Evolutionary conservation across 2,888 invertebrate genomes (phyloP).

Genomic region (Ectemnius lituratus): DNA sequence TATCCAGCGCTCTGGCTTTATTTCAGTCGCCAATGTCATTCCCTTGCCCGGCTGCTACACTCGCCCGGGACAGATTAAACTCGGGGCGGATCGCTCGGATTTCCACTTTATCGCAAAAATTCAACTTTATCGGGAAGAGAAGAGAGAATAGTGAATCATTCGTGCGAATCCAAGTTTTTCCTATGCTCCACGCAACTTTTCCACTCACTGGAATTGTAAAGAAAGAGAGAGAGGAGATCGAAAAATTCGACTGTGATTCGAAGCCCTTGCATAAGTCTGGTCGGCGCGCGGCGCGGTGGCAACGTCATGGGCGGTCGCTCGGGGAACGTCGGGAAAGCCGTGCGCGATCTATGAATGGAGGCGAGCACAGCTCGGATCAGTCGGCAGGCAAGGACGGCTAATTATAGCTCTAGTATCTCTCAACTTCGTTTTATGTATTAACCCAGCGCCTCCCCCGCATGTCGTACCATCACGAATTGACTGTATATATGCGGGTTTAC

Average conservation of each 20-base stretch:
- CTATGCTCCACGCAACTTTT: too few species aligned
- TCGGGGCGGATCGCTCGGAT: too few species aligned
- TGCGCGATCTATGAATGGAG: slow-evolving; percentile 74
- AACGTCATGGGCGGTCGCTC: slow-evolving; percentile 6
- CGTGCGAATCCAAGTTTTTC: too few species aligned
- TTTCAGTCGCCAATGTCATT: not conserved
- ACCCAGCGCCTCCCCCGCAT: slow-evolving; percentile 39
- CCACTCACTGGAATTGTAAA: too few species aligned
- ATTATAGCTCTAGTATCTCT: slow-evolving; percentile 70
- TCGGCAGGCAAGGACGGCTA: slow-evolving; percentile 75
- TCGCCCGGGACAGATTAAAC: too few species aligned
- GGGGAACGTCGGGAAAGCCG: slow-evolving; percentile 37
- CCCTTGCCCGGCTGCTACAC: too few species aligned
- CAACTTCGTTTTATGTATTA: slow-evolving; percentile 54
- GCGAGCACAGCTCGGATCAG: slow-evolving; percentile 66
- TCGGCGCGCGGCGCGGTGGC: not conserved
- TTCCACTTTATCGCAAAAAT: too few species aligned
- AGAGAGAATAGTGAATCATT: too few species aligned
- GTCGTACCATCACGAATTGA: not conserved
- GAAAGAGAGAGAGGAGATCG: not conserved
- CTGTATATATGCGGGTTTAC: slow-evolving; percentile 1
- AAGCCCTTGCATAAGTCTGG: slow-evolving; percentile 9
- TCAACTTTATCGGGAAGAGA: not conserved
- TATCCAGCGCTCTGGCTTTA: not conserved
- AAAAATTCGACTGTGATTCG: slow-evolving; percentile 2